Base-by-base conservation (phyloP, 2,888 invertebrate genomes). In the Drosophila trichaetosa region DNA sequence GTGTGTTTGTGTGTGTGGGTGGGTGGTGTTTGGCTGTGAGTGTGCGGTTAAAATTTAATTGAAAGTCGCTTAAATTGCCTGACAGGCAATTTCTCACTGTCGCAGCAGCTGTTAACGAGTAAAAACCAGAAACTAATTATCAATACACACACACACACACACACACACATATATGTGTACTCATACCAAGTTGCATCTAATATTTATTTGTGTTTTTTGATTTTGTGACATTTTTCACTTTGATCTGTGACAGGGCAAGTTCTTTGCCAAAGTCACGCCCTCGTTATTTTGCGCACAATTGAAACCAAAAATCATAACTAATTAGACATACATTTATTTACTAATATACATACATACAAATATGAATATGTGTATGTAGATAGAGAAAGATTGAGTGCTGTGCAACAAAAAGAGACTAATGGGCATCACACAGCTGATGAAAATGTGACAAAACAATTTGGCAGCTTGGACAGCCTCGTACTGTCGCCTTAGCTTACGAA, bases 251-350 rank as follows among this genome's bases (percentile, higher is more conserved):
- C 80, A 66, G 73, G 60, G 62, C 89, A 89, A 89, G 89, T 91
- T 89, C 91, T 89, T 80, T 81, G 89, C 87, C 89, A 89, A 91
- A 89, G 91, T 85, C 90, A 65, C 76, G 90, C 87, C 91, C 88
- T 87, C 80, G 80, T 64, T 71, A 34, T 63, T 70, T 59, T 72
- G 69, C 58, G 86, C 65, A 65, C 66, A 72, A 69, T 65, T 59
- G 69, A 67, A 69, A 54, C 61, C 69, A 59, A 87, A 87, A 87
- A 82, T 86, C 79, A 78, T 84, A 87, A 85, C 85, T 89, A 86
- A 89, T 86, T 86, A 87, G 88, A 89, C 80, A 61, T 71, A 73
- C 82, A 89, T 89, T 89, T 89, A 89, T 86, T 82, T 69, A 76
- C 8, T 24, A 2, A 13, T 21, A 16, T 13, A 7, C 13, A 40